These are phyloP conservation scores for Caranx ignobilis DNA, from an alignment of 2,113 vertebrate species.

Conservation along the genomic window DNA sequence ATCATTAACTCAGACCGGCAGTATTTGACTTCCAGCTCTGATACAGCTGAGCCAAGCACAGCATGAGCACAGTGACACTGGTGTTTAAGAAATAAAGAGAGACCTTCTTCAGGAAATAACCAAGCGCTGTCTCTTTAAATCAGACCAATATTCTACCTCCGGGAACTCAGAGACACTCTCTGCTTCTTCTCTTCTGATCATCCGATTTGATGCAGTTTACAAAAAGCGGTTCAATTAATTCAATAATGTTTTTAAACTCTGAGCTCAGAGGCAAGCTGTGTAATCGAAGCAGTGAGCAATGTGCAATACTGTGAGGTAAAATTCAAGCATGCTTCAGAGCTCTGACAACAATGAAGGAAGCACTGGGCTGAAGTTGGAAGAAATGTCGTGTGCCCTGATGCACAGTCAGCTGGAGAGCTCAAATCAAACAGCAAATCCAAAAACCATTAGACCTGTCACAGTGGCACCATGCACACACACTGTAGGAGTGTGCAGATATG, in stretches of 20 bases:
- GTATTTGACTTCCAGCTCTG: not conserved
- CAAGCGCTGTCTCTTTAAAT: not conserved
- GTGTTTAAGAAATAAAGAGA: not conserved
- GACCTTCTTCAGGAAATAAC: not conserved
- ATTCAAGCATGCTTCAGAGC: not conserved
- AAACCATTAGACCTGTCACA: too few relatives aligned
- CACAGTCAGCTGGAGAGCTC: too few relatives aligned
- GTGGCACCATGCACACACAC: too few relatives aligned
- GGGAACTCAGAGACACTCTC: not conserved
- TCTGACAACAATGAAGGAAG: not conserved
- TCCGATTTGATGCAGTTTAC: not conserved
- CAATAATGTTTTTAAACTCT: not conserved
- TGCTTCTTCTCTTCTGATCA: not conserved
- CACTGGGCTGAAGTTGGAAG: too few relatives aligned
- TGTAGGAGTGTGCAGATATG: too few relatives aligned
- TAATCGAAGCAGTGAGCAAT: not conserved
- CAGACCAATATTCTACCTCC: not conserved
- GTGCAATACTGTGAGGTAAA: not conserved
- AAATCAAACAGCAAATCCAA: too few relatives aligned
- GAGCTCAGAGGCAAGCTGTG: not conserved
- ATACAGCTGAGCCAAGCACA: not conserved
- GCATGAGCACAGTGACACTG: not conserved
- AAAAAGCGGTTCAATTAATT: constrained; percentile 26
- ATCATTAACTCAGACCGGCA: not conserved
- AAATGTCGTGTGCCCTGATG: too few relatives aligned